Evolutionary conservation across 2,888 invertebrate species (phyloP).

Genomic region (Eupithecia insigniata): DNA sequence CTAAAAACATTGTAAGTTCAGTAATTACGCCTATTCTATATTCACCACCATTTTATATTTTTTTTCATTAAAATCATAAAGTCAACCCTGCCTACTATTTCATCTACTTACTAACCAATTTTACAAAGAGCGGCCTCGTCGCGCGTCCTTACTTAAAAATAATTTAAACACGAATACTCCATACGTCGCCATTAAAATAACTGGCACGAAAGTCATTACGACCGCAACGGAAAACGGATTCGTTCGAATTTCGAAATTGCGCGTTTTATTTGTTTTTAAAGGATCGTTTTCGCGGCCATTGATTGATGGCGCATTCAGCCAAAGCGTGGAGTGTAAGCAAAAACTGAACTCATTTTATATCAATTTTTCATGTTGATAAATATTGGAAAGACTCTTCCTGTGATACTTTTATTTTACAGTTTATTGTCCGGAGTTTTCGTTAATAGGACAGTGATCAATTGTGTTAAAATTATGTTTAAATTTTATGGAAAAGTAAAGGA

Average conservation of each 20-base stretch:
- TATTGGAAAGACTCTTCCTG: constrained; percentile 43
- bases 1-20: no score
- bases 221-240: constrained; percentile 52
- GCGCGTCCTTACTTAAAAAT: constrained; percentile 32
- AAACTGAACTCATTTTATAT: constrained; percentile 68
- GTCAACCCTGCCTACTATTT: not conserved
- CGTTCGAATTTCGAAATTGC: constrained; percentile 53
- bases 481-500: not conserved
- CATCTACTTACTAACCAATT: not conserved
- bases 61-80: no score
- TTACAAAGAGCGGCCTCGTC: not conserved
- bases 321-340: constrained; percentile 56
- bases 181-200: constrained; percentile 42
- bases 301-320: constrained; percentile 39
- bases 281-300: constrained; percentile 54
- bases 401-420: constrained; percentile 13
- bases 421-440: not conserved
- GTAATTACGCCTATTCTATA: no score
- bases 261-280: constrained; percentile 61
- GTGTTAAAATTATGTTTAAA: not conserved
- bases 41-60: no score
- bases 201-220: constrained; percentile 58
- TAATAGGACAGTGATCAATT: not conserved
- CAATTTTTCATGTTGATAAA: constrained; percentile 73
- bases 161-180: constrained; percentile 35